Base-by-base conservation (phyloP, 2,888 invertebrate genomes). In the Bellardia bayeri region DNA sequence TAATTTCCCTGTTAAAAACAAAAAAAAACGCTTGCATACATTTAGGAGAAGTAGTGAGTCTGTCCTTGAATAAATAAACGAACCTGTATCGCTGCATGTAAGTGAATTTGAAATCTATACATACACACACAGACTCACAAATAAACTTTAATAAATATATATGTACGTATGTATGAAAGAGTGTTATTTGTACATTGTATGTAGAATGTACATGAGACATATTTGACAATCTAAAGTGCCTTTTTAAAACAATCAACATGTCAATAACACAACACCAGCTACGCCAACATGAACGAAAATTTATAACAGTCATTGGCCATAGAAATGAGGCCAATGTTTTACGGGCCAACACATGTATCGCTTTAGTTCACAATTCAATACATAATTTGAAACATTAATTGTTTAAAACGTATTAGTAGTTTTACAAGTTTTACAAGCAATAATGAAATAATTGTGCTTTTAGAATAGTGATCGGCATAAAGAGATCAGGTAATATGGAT, bases 171-270 rank as follows among this genome's bases (percentile, higher is more conserved):
- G n/a, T n/a, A n/a, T n/a, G n/a, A n/a, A n/a, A n/a, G n/a, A n/a
- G n/a, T 37, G 37, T 45, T 69, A 23, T 54, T 72, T 51, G 45
- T 30, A 42, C 23, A 58, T 14, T 61, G 58, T 42, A 74, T 80
- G 80, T 79, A 37, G 42, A 42, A 74, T 80, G 80, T 79, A 37
- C 51, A 69, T 66, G 64, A 83, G 76, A 72, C 80, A 71, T 72
- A 87, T 83, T 84, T 83, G 83, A 87, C 87, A 87, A 81, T 66
- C 58, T 87, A 81, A 84, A 87, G 87, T 81, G 87, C 74, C 74
- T 81, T 87, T 87, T 85, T 76, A 81, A 85, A 85, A 85, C 85
- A 85, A 86, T 74, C 75, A 76, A 79, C 45, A 64, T 76, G 85
- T 71, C 76, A 82, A 76, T 76, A 82, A 30, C 76, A 82, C 51